Base-by-base conservation (phyloP, 2,113 vertebrate genomes). In the Romanogobio albipinnatus region DNA sequence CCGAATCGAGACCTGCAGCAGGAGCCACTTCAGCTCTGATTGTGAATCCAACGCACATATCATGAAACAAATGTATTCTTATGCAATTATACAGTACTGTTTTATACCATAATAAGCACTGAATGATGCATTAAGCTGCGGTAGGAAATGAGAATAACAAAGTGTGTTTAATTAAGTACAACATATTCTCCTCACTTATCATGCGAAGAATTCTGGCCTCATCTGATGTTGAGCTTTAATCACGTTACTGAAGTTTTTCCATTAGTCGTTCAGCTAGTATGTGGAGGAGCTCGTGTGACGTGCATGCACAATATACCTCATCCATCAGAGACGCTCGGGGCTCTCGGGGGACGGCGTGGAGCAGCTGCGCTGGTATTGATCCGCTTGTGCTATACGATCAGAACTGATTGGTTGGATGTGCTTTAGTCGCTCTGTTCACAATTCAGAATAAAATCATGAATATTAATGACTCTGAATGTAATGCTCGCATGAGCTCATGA, bases 1-100 rank as follows among this genome's bases (percentile, higher is more conserved):
- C 4, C 4, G 49, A 83, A 85, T 86, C 49, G 62, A 33, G 83
- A 79, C 76, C 43, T 87, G 79, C 73, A 82, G 71, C 49, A 64
- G 39, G 58, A 14, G 13, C 3, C 22, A 61, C 56, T 61, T 59
- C 49, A 58, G n/a, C 39, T 77, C 5, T n/a, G 2, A 59, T 58
- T n/a, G 17, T 58, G 51, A 58, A 58, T 77, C 19, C 19, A 58
- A 33, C 29, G n/a, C 56, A 33, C 9, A 58, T 14, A 47, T 43
- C 4, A 45, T n/a, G 39, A 77, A 33, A 59, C 19, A 59, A 78
- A 78, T 24, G 43, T 24, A 47, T 47, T 43, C 17, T 15, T 43
- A 61, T 79, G 75, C 62, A 61, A 68, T 76, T 70, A 56, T 53
- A 86, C 22, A 3, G 8, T 79, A 26, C 39, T 79, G 9, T 79